Conservation (phyloP, 2,797 vertebrate species). For the Malacoraja senta region DNA sequence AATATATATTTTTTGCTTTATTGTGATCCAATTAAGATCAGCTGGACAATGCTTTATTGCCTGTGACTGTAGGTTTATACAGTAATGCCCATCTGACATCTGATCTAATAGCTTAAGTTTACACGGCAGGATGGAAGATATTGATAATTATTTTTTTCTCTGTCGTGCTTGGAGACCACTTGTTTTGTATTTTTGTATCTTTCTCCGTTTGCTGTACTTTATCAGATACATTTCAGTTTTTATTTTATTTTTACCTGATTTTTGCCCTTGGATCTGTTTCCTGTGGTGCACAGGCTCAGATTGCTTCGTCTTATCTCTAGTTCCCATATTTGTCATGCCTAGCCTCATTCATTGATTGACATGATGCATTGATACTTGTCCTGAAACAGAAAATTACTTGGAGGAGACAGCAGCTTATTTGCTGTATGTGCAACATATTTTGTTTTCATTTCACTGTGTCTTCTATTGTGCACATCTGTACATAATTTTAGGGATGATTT, state of each 20-base stretch:
- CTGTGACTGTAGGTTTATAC: neutral
- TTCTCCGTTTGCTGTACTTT: neutral
- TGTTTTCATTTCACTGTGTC: too few species aligned
- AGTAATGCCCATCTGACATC: neutral
- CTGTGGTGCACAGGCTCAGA: neutral
- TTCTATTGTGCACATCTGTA: too few species aligned
- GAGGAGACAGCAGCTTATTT: too few species aligned
- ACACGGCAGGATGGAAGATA: neutral
- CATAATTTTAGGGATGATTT: neutral
- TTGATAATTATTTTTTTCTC: neutral
- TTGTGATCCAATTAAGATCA: neutral
- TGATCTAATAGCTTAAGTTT: neutral
- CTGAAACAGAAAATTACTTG: too few species aligned
- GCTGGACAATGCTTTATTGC: neutral
- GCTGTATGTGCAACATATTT: too few species aligned
- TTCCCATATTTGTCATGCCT: too few species aligned
- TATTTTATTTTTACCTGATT: neutral
- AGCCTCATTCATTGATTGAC: too few species aligned
- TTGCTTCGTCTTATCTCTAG: neutral
- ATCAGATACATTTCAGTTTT: neutral
- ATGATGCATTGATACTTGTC: too few species aligned
- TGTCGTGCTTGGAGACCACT: neutral
- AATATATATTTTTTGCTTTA: neutral
- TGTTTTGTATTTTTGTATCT: neutral
- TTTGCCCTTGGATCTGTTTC: neutral